phyloP scores from a whole-genome alignment of 2,113 vertebrate genomes.

The Burhinus bistriatus region DNA sequence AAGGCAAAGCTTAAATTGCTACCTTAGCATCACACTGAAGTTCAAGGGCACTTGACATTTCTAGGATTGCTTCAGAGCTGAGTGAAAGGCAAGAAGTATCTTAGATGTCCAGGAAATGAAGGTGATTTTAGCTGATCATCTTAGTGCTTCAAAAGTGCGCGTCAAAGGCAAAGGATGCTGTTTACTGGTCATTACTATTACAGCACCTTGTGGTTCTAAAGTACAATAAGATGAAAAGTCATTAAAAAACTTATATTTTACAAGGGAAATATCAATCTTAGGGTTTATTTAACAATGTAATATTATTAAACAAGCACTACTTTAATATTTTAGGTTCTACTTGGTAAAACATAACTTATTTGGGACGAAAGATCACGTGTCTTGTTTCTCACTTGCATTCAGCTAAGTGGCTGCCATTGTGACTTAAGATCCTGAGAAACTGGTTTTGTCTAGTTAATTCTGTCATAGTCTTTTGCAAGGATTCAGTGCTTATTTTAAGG shows the following conservation, averaged over 20 bases:
- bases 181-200: background rate
- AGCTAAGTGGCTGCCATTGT: background rate
- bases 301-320: background rate
- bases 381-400: background rate
- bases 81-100: rapidly evolving
- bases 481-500: background rate
- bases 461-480: background rate
- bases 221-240: background rate
- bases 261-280: background rate
- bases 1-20: background rate
- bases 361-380: rapidly evolving
- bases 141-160: background rate
- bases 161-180: background rate
- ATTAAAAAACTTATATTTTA: background rate
- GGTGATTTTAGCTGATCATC: background rate
- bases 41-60: background rate
- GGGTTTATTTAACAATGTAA: background rate
- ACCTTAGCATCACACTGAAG: background rate
- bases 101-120: background rate
- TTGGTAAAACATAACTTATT: background rate
- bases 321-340: background rate
- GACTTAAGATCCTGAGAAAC: background rate
- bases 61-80: background rate
- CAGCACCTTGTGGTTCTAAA: background rate
- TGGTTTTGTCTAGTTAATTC: background rate